Percentiles rank a stretch among this genome's conserved stretches.
These are phyloP conservation scores for Menura novaehollandiae DNA, from an alignment of 2,113 vertebrate genomes.

Conservation along the genomic window DNA sequence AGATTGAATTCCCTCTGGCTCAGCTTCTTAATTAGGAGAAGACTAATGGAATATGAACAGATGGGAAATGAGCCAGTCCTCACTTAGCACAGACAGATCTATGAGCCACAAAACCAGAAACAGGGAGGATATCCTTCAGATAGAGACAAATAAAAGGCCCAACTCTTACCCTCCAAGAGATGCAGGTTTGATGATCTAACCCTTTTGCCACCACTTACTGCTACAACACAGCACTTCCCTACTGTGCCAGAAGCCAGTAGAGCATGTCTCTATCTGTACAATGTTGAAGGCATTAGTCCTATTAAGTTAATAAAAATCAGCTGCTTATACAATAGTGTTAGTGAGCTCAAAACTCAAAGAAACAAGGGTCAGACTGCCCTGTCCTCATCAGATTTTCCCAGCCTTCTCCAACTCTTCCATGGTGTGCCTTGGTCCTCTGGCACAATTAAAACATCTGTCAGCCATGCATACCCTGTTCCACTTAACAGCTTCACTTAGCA, in stretches of 20 bases:
- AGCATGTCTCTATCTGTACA: background rate
- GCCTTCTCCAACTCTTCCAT: background rate
- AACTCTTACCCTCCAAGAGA: background rate
- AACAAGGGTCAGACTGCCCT: background rate
- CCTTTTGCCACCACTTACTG: background rate
- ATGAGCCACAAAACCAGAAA: background rate
- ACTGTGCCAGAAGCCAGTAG: background rate
- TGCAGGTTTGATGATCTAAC: background rate
- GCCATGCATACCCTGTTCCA: background rate
- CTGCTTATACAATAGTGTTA: background rate
- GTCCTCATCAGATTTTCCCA: background rate
- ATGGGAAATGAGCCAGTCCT: slow-evolving; percentile 26
- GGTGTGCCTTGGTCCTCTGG: background rate
- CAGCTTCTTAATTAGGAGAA: slow-evolving; percentile 35
- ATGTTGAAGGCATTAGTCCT: rapidly evolving
- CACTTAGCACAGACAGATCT: background rate
- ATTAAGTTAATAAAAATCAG: background rate
- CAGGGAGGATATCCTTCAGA: background rate
- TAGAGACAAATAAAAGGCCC: background rate
- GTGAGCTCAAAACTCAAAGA: background rate
- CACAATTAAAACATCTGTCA: slow-evolving; percentile 36
- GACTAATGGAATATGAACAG: slow-evolving; percentile 33
- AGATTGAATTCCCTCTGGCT: slow-evolving; percentile 21
- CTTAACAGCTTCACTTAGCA: slow-evolving; percentile 40
- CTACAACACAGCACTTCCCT: background rate